Base-by-base conservation (phyloP, 2,797 vertebrate genomes). In the Muscicapa striata region DNA sequence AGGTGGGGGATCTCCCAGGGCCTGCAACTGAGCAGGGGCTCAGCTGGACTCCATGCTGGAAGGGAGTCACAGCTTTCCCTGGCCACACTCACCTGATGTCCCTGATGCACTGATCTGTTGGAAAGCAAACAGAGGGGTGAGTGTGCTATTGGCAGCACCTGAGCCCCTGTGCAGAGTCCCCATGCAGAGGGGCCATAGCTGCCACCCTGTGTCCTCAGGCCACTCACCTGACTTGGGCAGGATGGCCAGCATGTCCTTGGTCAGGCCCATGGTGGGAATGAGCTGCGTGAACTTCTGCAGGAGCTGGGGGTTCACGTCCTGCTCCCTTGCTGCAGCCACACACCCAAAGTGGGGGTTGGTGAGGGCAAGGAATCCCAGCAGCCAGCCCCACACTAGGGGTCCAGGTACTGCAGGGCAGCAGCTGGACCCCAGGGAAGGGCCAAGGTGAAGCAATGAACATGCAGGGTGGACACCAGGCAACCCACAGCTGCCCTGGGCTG, bases 151-250 rank as follows among this genome's bases (percentile, higher is more conserved):
- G 41, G 41, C 61, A 36, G 29, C 26, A 54, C 14, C 45, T 8
- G 32, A 78, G 45, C 18, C 41, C 49, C 27, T 0, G 0, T 0
- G 0, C 59, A 54, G 24, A 3, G 0, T 10, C 16, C 19, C 36
- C 8, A 4, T 1, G 8, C 54, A 86, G 51, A 49, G 26, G 30
- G 49, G 14, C 52, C 0, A 0, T 4, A 30, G 0, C 3, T 64
- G 58, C 13, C 23, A 9, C 40, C 23, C 84, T 0, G 0, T 19
- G 2, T 45, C 48, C 32, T 29, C 3, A 7, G 20, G 48, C 46
- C 89, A 81, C 81, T 87, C 63, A 93, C 94, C 76, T 0, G 69
- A 86, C 66, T 73, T 55, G 17, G 91, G 87, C 69, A 92, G 69
- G 54, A 94, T 0, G 2, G 27, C 66, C 91, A 95, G 29, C 82